Evolutionary conservation across 2,888 invertebrate species (phyloP).

Genomic region (Entomobrya proxima): DNA sequence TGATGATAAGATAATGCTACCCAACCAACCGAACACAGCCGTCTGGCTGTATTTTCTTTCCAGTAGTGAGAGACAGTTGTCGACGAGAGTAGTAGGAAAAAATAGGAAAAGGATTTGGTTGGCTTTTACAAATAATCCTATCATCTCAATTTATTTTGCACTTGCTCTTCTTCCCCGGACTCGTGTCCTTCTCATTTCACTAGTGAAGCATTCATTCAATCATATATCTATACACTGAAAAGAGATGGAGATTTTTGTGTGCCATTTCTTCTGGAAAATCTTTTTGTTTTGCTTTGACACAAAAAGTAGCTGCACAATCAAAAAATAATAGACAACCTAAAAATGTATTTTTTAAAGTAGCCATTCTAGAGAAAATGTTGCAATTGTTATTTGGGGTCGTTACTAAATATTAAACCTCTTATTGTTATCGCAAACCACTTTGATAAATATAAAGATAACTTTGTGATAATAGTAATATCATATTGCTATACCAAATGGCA

Average conservation of each 20-base stretch:
- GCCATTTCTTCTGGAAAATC: too few species aligned
- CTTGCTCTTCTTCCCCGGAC: slow-evolving; percentile 2
- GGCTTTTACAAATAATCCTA: slow-evolving; percentile 47
- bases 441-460: too few species aligned
- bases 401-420: too few species aligned
- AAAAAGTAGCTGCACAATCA: background rate
- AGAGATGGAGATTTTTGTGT: too few species aligned
- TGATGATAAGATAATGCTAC: slow-evolving; percentile 33
- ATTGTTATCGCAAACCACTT: too few species aligned
- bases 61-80: background rate
- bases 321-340: background rate
- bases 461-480: too few species aligned
- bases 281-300: too few species aligned
- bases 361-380: too few species aligned
- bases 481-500: too few species aligned
- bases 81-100: background rate
- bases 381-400: too few species aligned
- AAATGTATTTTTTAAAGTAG: background rate
- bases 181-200: background rate
- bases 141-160: slow-evolving; percentile 50
- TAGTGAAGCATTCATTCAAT: slow-evolving; percentile 39
- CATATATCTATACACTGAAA: too few species aligned
- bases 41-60: background rate
- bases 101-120: slow-evolving; percentile 23
- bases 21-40: background rate